These are phyloP conservation scores for Exephanes ischioxanthus DNA, from an alignment of 2,888 invertebrate species.

Conservation along the genomic window DNA sequence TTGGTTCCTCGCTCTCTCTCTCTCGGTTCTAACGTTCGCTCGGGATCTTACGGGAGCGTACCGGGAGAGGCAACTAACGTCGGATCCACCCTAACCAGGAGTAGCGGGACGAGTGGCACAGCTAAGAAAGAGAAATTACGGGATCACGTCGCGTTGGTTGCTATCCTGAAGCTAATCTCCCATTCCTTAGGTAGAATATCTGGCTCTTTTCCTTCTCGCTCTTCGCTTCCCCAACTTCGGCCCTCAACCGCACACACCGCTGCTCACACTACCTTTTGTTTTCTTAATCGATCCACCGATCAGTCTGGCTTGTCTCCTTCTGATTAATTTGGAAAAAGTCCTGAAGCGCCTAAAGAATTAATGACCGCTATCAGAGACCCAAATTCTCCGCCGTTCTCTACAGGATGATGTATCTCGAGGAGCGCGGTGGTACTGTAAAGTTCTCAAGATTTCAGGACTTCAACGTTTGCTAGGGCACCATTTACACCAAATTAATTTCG, in stretches of 20 bases:
- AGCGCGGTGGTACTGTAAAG: no score
- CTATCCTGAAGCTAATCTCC: slow-evolving; percentile 68
- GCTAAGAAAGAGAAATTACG: slow-evolving; percentile 77
- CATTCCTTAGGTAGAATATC: slow-evolving; percentile 59
- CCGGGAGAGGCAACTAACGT: slow-evolving; percentile 39
- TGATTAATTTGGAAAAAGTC: not conserved
- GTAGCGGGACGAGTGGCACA: slow-evolving; percentile 42
- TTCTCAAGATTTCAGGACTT: no score
- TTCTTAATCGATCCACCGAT: slow-evolving; percentile 3
- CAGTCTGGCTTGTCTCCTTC: not conserved
- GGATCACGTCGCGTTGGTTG: slow-evolving; percentile 72
- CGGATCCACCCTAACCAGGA: slow-evolving; percentile 58
- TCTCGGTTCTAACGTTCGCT: slow-evolving; percentile 48
- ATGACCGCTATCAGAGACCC: not conserved
- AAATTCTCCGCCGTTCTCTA: not conserved
- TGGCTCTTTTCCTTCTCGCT: slow-evolving; percentile 39
- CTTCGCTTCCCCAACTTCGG: not conserved
- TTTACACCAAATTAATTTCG: no score
- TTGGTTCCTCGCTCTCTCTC: slow-evolving; percentile 66
- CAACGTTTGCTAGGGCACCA: no score
- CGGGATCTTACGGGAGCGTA: slow-evolving; percentile 38
- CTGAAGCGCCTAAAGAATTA: not conserved
- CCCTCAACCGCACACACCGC: not conserved
- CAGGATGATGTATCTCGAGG: not conserved
- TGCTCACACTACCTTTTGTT: not conserved